Conservation (phyloP, 2,888 invertebrate species). For the Philopedon plagiatum region DNA sequence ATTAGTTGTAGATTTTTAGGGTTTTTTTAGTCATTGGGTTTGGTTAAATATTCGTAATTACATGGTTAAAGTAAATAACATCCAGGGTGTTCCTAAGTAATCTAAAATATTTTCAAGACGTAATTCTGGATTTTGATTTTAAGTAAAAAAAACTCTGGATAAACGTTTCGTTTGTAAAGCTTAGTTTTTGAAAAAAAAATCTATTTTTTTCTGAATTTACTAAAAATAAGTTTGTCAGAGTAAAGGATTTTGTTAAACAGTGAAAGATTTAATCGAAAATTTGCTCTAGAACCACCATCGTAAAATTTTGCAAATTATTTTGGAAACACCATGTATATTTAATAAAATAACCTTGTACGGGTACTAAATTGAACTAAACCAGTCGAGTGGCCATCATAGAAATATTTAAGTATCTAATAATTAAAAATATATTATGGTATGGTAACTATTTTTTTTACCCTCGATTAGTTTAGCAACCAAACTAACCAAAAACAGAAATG, state of each 20-base stretch:
- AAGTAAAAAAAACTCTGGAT: too few species aligned
- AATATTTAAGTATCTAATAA: slow-evolving; percentile 11
- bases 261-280: too few species aligned
- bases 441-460: neutral
- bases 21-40: slow-evolving; percentile 27
- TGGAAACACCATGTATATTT: neutral
- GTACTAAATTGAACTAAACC: slow-evolving; percentile 17
- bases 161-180: too few species aligned
- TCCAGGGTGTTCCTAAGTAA: neutral
- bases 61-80: too few species aligned
- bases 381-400: slow-evolving; percentile 28
- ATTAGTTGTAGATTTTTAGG: slow-evolving; percentile 10
- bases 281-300: too few species aligned
- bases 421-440: slow-evolving; percentile 22
- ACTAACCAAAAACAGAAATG: neutral
- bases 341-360: neutral
- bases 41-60: slow-evolving; percentile 2
- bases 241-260: too few species aligned
- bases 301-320: neutral
- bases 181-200: too few species aligned
- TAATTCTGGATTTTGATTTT: too few species aligned
- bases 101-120: neutral
- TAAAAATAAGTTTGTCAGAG: too few species aligned
- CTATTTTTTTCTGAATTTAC: too few species aligned
- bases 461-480: neutral